Evolutionary conservation across 1,140 invertebrate species (phyloP).

Genomic region (Macrotrachela quadricornifera): DNA sequence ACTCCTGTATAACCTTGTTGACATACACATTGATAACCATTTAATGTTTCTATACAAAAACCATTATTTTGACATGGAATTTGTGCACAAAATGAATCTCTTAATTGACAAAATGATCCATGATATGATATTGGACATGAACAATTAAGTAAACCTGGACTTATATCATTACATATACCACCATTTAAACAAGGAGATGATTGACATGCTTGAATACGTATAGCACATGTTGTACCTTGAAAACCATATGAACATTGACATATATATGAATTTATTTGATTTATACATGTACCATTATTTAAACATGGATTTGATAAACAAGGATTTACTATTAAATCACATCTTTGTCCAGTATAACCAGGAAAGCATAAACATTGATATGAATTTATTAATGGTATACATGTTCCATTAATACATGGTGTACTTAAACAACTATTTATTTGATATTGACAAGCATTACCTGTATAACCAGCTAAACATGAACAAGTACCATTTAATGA

Average conservation of each 20-base stretch:
- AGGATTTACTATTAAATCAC: background rate
- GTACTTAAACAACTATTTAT: slow-evolving; percentile 36
- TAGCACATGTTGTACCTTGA: slow-evolving; percentile 36
- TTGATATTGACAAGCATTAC: slow-evolving; percentile 12
- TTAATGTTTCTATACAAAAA: slow-evolving; percentile 14
- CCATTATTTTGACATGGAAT: slow-evolving; percentile 16
- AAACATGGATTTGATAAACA: slow-evolving; percentile 4
- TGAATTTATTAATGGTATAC: background rate
- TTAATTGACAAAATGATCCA: background rate
- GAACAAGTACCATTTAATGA: background rate
- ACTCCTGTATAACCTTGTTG: slow-evolving; percentile 14
- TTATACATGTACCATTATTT: slow-evolving; percentile 4
- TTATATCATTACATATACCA: background rate
- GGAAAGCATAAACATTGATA: slow-evolving; percentile 1
- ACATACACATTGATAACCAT: slow-evolving; percentile 18
- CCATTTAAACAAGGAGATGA: slow-evolving; percentile 4
- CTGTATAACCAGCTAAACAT: slow-evolving; percentile 10
- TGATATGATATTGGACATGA: background rate
- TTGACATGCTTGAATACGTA: background rate
- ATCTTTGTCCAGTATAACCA: background rate
- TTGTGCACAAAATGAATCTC: too few relatives aligned
- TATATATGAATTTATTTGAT: slow-evolving; percentile 47
- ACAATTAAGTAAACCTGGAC: background rate
- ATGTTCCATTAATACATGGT: slow-evolving; percentile 15
- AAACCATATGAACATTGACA: slow-evolving; percentile 70